Conservation (phyloP, 2,888 invertebrate genomes). For the Hedya salicella region DNA sequence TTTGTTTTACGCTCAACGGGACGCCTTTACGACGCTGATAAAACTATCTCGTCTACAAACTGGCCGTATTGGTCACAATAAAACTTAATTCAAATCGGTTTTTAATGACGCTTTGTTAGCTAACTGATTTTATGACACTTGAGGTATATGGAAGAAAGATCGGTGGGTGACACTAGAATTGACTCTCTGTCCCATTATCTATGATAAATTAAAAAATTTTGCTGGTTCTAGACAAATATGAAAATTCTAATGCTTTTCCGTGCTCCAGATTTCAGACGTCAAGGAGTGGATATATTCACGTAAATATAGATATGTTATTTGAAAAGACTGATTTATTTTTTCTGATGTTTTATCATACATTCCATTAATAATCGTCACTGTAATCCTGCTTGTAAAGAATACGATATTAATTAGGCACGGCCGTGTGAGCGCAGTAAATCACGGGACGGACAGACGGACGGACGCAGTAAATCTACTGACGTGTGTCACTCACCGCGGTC, state of each 20-base stretch:
- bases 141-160: slow-evolving; percentile 8
- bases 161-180: not conserved
- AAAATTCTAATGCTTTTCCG: no score
- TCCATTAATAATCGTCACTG: slow-evolving; percentile 23
- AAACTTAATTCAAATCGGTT: slow-evolving; percentile 35
- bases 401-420: slow-evolving; percentile 57
- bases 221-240: no score
- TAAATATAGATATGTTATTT: no score
- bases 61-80: slow-evolving; percentile 32
- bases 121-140: slow-evolving; percentile 24
- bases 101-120: slow-evolving; percentile 39
- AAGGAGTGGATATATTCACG: not conserved
- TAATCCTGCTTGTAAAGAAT: slow-evolving; percentile 47
- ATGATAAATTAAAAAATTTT: no score
- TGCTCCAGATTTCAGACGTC: no score
- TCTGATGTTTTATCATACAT: not conserved
- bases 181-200: not conserved
- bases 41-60: slow-evolving; percentile 39
- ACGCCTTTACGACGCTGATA: slow-evolving; percentile 38
- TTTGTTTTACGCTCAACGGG: slow-evolving; percentile 37
- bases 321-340: no score
- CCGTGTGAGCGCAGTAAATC: slow-evolving; percentile 70
- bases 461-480: slow-evolving; percentile 70
- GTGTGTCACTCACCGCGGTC: slow-evolving; percentile 65
- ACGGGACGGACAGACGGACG: slow-evolving; percentile 55